Conservation (phyloP, 2,888 invertebrate species). For the Drosophila recens region DNA sequence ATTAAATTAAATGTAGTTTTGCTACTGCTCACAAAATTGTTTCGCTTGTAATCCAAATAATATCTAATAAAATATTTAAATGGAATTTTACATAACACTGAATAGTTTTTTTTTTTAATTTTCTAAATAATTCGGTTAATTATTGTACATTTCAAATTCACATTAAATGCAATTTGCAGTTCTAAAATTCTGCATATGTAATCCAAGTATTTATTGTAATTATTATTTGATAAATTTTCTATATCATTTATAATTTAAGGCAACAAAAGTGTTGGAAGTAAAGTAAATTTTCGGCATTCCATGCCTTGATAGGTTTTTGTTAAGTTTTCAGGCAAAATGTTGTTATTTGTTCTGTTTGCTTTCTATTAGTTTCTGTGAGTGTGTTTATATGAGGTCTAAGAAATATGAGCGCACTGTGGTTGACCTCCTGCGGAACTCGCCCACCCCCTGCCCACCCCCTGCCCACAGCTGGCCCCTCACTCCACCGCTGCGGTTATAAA, state of each 20-base stretch:
- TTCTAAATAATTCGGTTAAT: neutral
- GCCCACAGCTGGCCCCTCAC: neutral
- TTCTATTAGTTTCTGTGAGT: constrained; percentile 70
- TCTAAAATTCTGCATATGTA: neutral
- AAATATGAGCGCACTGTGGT: constrained; percentile 71
- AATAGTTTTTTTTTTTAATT: neutral
- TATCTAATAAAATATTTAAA: too few species aligned
- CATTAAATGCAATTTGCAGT: neutral
- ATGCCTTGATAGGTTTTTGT: constrained; percentile 35
- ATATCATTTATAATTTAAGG: constrained; percentile 31
- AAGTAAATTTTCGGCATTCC: constrained; percentile 34
- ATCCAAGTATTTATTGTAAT: constrained; percentile 3
- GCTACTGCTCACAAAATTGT: too few species aligned
- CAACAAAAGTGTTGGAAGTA: constrained; percentile 2
- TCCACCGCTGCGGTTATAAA: constrained; percentile 51
- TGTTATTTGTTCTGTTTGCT: constrained; percentile 59
- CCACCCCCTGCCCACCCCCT: too few species aligned
- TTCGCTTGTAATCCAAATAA: too few species aligned
- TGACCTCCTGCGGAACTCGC: constrained; percentile 4
- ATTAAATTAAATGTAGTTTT: neutral
- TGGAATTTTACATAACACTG: neutral
- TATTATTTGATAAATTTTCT: constrained; percentile 1
- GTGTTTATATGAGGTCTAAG: constrained; percentile 67
- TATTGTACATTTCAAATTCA: neutral
- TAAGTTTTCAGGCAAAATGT: constrained; percentile 31